Percentiles rank a stretch among this genome's conserved stretches.
phyloP scores from a whole-genome alignment of 2,797 vertebrate species.

The Lagodon rhomboides region DNA sequence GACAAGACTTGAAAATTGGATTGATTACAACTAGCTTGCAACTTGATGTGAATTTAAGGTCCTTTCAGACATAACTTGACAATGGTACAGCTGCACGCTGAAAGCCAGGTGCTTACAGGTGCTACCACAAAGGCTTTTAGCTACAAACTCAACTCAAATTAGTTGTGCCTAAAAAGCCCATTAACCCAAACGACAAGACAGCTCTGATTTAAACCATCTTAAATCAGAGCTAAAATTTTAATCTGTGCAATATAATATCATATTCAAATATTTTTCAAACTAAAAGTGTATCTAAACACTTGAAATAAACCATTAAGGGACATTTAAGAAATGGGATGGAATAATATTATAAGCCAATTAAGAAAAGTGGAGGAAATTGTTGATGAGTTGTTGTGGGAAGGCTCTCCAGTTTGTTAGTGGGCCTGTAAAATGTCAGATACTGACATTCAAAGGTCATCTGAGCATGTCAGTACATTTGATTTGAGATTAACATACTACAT shows the following conservation, averaged over 20 bases:
- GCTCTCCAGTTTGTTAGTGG: slow-evolving; percentile 63
- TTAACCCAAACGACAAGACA: background rate
- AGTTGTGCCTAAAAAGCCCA: too few relatives aligned
- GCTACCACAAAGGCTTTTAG: too few relatives aligned
- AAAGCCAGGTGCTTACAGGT: too few relatives aligned
- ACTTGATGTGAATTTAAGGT: background rate
- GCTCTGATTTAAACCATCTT: background rate
- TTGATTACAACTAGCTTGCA: background rate
- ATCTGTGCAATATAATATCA: background rate
- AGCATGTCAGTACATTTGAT: slow-evolving; percentile 71
- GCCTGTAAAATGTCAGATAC: slow-evolving; percentile 78
- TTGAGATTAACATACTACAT: slow-evolving; percentile 68
- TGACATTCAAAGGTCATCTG: slow-evolving; percentile 86
- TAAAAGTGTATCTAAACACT: background rate
- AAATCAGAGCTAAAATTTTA: background rate
- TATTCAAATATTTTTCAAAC: background rate
- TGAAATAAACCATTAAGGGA: background rate
- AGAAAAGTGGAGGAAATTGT: slow-evolving; percentile 18
- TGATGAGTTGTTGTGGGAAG: slow-evolving; percentile 37
- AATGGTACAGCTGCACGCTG: too few relatives aligned
- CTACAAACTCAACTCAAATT: too few relatives aligned
- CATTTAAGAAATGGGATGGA: background rate
- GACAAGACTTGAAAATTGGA: background rate
- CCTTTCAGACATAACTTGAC: too few relatives aligned
- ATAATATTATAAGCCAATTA: slow-evolving; percentile 15